Percentiles rank a stretch among this genome's conserved stretches.
Conservation (phyloP, 2,113 vertebrate species). For the Galeopterus variegatus region DNA sequence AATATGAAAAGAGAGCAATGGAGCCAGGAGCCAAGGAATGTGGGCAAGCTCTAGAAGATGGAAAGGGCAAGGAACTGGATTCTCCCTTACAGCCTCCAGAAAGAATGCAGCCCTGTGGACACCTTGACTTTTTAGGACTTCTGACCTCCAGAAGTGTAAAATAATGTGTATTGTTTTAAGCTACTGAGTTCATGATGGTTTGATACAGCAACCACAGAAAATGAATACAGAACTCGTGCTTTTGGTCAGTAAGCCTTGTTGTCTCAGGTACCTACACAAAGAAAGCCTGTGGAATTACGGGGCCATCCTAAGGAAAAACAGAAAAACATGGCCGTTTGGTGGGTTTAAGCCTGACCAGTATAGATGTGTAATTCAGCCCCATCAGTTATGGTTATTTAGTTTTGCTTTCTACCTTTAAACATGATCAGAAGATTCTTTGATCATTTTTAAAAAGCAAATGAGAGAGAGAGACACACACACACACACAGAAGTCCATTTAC, state of each 20-base stretch:
- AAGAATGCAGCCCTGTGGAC: not conserved
- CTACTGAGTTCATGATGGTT: not conserved
- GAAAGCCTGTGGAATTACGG: not conserved
- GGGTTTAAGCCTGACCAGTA: not conserved
- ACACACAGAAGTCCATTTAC: not conserved
- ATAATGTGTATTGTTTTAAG: constrained; percentile 28
- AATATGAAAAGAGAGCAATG: not conserved
- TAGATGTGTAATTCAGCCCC: not conserved
- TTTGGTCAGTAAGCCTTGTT: constrained; percentile 19
- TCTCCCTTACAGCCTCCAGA: not conserved
- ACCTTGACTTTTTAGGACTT: constrained; percentile 20
- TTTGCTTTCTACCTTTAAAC: constrained; percentile 63
- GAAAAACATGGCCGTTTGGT: not conserved
- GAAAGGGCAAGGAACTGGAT: not conserved
- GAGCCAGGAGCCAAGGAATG: not conserved
- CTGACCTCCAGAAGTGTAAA: not conserved
- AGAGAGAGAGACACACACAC: not conserved
- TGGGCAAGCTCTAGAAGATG: not conserved
- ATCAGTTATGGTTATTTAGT: not conserved
- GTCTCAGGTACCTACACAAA: not conserved
- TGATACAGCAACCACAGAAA: not conserved
- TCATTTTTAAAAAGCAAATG: not conserved
- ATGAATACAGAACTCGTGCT: not conserved
- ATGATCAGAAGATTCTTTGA: constrained; percentile 31
- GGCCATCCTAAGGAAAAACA: not conserved